Evolutionary conservation across 2,888 invertebrate genomes (phyloP).

Genomic region (Saturnia japonica): DNA sequence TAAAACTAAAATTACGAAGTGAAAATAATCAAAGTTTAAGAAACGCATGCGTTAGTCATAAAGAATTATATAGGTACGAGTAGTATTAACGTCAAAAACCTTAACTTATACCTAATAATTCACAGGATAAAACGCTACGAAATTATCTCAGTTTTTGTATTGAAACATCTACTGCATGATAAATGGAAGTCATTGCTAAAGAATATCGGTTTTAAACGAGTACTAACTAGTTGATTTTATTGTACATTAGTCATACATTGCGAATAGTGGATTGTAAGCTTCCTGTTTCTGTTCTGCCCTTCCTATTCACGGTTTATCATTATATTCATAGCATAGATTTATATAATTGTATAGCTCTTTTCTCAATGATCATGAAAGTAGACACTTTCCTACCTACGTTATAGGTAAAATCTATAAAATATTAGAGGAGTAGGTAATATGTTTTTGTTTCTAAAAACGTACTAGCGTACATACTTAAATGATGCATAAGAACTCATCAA

Average conservation of each 20-base stretch:
- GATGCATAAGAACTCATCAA: neutral
- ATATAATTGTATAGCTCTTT: neutral
- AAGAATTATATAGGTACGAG: no score
- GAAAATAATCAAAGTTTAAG: no score
- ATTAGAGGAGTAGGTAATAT: neutral
- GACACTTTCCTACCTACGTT: no score
- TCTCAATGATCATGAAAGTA: neutral
- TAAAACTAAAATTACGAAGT: no score
- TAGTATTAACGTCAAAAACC: no score
- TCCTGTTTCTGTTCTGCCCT: slow-evolving; percentile 6
- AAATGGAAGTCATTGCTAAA: neutral
- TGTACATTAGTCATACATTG: neutral
- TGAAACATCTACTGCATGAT: neutral
- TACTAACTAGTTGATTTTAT: neutral
- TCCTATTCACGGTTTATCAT: slow-evolving; percentile 24
- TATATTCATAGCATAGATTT: neutral
- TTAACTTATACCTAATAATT: neutral
- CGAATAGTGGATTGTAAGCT: neutral
- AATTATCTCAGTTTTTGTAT: neutral
- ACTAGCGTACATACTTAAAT: neutral
- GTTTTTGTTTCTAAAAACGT: neutral
- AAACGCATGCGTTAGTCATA: no score
- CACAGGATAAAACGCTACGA: neutral
- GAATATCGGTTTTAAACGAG: neutral
- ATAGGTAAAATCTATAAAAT: no score